Conservation (phyloP, 2,888 invertebrate genomes). For the Lepidocyrtinus sp. region DNA sequence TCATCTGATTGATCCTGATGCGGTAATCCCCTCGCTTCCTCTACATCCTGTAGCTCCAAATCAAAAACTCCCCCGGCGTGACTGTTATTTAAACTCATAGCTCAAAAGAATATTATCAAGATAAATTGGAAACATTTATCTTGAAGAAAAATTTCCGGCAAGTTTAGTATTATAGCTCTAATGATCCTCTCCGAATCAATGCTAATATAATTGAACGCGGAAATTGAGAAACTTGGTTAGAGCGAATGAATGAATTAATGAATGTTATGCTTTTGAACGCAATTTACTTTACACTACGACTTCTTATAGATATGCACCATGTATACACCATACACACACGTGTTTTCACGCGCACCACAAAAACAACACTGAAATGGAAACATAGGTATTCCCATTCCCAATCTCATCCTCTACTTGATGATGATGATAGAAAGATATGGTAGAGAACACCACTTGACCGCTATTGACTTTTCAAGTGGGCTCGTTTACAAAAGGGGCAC, state of each 20-base stretch:
- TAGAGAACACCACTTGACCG: neutral
- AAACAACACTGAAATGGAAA: neutral
- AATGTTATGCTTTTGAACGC: too few species aligned
- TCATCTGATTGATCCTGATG: constrained; percentile 79
- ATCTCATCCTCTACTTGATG: neutral
- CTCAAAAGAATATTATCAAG: neutral
- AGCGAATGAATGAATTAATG: too few species aligned
- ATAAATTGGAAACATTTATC: too few species aligned
- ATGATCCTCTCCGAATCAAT: too few species aligned
- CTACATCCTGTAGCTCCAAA: constrained; percentile 86
- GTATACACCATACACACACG: neutral
- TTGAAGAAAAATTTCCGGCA: too few species aligned
- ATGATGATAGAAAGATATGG: too few species aligned
- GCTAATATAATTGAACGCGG: too few species aligned
- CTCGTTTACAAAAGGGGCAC: neutral
- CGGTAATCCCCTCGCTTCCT: too few species aligned
- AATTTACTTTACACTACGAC: too few species aligned
- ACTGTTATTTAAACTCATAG: constrained; percentile 43
- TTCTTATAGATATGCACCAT: too few species aligned
- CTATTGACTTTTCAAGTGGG: neutral
- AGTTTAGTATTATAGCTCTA: too few species aligned
- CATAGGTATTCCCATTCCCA: neutral
- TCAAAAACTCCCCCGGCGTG: constrained; percentile 91
- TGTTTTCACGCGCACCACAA: neutral
- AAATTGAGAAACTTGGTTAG: too few species aligned